These are phyloP conservation scores for Rhineura floridana DNA, from an alignment of 2,113 vertebrate genomes.

Conservation along the genomic window DNA sequence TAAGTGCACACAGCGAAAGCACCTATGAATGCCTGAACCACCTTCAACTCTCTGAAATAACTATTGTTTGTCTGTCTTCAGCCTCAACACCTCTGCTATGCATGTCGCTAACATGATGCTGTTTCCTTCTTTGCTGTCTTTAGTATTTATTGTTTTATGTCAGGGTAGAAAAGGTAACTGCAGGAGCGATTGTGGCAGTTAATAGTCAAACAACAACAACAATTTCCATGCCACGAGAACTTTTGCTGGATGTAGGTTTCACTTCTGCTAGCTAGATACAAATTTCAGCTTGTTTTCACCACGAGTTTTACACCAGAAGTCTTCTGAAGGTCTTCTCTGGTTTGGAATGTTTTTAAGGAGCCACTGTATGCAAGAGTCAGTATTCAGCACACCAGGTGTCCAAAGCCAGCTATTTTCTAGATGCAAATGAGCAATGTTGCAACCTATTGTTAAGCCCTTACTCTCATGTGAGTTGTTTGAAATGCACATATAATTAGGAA, in stretches of 20 bases:
- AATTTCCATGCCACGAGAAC: neutral
- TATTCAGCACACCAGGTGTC: neutral
- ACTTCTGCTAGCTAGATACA: neutral
- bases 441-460: neutral
- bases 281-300: neutral
- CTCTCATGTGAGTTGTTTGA: neutral
- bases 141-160: neutral
- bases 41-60: neutral
- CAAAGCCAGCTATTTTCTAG: neutral
- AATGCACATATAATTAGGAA: neutral
- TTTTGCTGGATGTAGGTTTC: neutral
- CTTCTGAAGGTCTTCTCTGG: neutral
- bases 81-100: neutral
- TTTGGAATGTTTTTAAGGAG: neutral
- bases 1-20: neutral
- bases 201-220: neutral
- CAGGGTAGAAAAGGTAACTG: neutral
- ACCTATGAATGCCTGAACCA: neutral
- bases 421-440: neutral
- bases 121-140: neutral
- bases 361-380: neutral
- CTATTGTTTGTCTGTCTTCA: neutral
- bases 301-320: no score
- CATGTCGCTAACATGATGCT: neutral
- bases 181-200: neutral